A percentile compares a stretch with the other conserved stretches of the same genome.
phyloP scores from a whole-genome alignment of 1,140 invertebrate genomes.

The Drosophila leontia region DNA sequence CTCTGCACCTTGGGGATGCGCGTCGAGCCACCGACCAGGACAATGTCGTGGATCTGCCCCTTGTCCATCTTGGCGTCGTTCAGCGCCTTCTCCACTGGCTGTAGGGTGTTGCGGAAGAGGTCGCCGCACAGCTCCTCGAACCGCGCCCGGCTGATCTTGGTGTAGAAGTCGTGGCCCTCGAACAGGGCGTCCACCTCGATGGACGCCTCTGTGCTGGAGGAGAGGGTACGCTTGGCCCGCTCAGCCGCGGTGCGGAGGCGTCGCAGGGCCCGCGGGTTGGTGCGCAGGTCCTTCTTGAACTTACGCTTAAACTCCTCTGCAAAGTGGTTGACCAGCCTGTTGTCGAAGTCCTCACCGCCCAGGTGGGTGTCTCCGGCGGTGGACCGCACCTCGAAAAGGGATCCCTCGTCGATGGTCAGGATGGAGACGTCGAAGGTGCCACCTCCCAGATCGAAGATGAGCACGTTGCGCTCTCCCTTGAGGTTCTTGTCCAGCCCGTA shows the following conservation, averaged over 20 bases:
- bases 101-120: slow-evolving; percentile 89
- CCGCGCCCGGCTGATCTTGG: slow-evolving; percentile 92
- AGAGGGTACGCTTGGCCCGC: slow-evolving; percentile 88
- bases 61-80: slow-evolving; percentile 92
- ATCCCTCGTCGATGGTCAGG: slow-evolving; percentile 93
- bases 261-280: slow-evolving; percentile 91
- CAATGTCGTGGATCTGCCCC: slow-evolving; percentile 87
- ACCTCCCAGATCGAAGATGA: slow-evolving; percentile 91
- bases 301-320: slow-evolving; percentile 92
- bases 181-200: slow-evolving; percentile 91
- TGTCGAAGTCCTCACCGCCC: slow-evolving; percentile 94
- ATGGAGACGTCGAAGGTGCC: slow-evolving; percentile 95
- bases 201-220: slow-evolving; percentile 88
- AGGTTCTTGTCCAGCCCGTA: no score
- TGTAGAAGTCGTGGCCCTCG: slow-evolving; percentile 93
- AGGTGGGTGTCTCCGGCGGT: slow-evolving; percentile 91
- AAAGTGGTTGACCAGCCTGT: slow-evolving; percentile 90
- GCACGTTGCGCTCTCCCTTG: slow-evolving; percentile 76
- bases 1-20: slow-evolving; percentile 89
- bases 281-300: slow-evolving; percentile 91
- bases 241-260: slow-evolving; percentile 91
- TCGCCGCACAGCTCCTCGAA: slow-evolving; percentile 95
- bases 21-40: slow-evolving; percentile 88
- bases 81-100: slow-evolving; percentile 89
- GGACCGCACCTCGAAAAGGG: slow-evolving; percentile 91